A percentile compares a stretch with the other conserved stretches of the same genome.
Evolutionary conservation across 2,113 vertebrate genomes (phyloP).

Genomic region (Lanius collurio): DNA sequence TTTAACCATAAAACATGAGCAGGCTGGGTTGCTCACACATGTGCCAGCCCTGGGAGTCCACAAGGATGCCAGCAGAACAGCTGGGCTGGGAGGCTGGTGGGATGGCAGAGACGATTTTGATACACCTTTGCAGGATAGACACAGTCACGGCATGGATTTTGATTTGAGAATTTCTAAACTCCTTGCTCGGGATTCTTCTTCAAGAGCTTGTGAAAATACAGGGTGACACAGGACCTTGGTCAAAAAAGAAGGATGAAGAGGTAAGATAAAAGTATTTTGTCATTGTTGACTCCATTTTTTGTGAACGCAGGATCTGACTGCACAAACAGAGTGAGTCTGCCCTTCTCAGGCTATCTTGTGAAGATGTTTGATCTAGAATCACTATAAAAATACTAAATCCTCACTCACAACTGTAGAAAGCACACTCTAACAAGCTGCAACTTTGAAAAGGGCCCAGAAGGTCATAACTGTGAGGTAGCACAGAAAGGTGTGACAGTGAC

Average conservation of each 20-base stretch:
- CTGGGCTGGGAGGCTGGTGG: neutral
- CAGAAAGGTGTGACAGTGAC: neutral
- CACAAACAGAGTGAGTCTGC: neutral
- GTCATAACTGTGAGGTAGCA: neutral
- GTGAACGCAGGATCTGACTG: neutral
- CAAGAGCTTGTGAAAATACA: neutral
- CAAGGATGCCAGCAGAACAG: neutral
- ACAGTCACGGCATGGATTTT: neutral
- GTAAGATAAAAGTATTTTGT: neutral
- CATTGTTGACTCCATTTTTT: neutral
- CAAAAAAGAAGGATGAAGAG: neutral
- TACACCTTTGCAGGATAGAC: neutral
- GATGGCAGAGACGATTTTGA: neutral
- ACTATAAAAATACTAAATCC: neutral
- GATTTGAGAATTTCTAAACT: neutral
- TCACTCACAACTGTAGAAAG: neutral
- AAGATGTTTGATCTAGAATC: neutral
- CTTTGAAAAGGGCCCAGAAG: neutral
- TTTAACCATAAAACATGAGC: neutral
- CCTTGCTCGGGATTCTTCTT: neutral
- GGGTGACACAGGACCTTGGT: neutral
- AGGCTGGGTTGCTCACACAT: neutral
- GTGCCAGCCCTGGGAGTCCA: neutral
- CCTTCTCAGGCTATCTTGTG: neutral
- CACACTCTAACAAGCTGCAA: neutral